Base-by-base conservation (phyloP, 1,140 invertebrate genomes). In the Drosophila elegans region DNA sequence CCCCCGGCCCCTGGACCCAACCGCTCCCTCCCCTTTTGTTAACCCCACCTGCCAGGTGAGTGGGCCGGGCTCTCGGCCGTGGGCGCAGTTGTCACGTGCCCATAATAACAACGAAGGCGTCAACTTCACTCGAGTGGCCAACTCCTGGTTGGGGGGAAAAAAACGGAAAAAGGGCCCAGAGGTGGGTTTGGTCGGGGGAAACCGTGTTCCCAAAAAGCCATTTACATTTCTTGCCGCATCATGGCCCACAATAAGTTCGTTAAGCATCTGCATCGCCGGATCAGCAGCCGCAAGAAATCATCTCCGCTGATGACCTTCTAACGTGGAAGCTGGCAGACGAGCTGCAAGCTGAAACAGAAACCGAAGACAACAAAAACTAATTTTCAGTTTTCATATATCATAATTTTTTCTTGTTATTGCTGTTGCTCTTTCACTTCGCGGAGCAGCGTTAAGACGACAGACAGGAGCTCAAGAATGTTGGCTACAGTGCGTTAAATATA, bases 71-170 rank as follows among this genome's bases (percentile, higher is more conserved):
- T 29, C 46, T 38, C 5, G 25, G 54, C 73, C 74, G 84, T 88
- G 83, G 83, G 83, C 83, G 84, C 72, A 83, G 84, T 88, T 88
- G 83, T 88, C 83, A 88, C 83, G 83, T 88, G 83, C 84, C 79
- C 79, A 76, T 67, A 86, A 77, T 68, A 77, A 88, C 80, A 88
- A 88, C 79, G 79, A 85, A 67, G 79, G 71, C 77, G 71, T 69
- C 54, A 60, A 71, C 63, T 69, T 48, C 67, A 68, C 68, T 72
- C 64, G 52, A 72, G 77, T 80, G 77, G 66, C 69, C 60, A 64
- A 49, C 52, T 51, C 73, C 57, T 74, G 71, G 66, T 72, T 42
- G 12, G 34, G 16, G 34, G 10, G 4, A 27, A 59, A 34, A 59
- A 46, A 13, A 34, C 44, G 59, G 12, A 34, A 44, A 53, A 63